These are phyloP conservation scores for Homarus gammarus DNA, from an alignment of 2,888 invertebrate genomes.

Conservation along the genomic window DNA sequence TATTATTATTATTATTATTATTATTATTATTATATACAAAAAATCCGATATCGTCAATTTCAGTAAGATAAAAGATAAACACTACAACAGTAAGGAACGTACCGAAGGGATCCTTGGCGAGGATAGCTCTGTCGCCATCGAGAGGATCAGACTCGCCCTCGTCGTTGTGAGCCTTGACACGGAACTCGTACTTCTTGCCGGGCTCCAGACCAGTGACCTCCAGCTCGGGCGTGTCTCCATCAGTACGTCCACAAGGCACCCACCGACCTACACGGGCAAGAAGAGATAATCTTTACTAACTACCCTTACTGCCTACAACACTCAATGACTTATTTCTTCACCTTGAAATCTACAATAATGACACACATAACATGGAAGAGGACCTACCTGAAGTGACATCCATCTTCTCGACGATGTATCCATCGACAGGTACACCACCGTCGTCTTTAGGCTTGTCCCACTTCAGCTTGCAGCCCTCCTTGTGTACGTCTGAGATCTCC, in stretches of 20 bases:
- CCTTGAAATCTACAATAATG: too few relatives aligned
- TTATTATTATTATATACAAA: too few relatives aligned
- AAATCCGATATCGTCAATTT: too few relatives aligned
- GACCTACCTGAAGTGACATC: slow-evolving; percentile 89
- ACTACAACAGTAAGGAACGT: slow-evolving; percentile 76
- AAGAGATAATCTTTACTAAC: too few relatives aligned
- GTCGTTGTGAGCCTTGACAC: slow-evolving; percentile 97
- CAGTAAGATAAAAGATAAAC: too few relatives aligned
- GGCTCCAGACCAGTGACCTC: slow-evolving; percentile 94
- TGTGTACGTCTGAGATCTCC: slow-evolving; percentile 93
- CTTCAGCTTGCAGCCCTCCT: slow-evolving; percentile 94
- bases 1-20: too few relatives aligned
- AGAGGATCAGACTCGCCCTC: slow-evolving; percentile 98
- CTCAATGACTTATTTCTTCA: too few relatives aligned
- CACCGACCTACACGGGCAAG: slow-evolving; percentile 72
- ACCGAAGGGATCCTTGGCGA: slow-evolving; percentile 98
- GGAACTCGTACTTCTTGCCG: slow-evolving; percentile 97
- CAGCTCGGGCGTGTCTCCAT: slow-evolving; percentile 88
- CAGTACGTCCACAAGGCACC: slow-evolving; percentile 76
- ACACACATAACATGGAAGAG: too few relatives aligned
- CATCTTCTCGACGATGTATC: slow-evolving; percentile 96
- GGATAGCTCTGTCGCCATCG: slow-evolving; percentile 87
- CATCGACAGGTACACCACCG: slow-evolving; percentile 93
- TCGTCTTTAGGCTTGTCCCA: slow-evolving; percentile 98
- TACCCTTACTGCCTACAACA: too few relatives aligned